Conservation (phyloP, 2,888 invertebrate species). For the Hoplodrina ambigua region DNA sequence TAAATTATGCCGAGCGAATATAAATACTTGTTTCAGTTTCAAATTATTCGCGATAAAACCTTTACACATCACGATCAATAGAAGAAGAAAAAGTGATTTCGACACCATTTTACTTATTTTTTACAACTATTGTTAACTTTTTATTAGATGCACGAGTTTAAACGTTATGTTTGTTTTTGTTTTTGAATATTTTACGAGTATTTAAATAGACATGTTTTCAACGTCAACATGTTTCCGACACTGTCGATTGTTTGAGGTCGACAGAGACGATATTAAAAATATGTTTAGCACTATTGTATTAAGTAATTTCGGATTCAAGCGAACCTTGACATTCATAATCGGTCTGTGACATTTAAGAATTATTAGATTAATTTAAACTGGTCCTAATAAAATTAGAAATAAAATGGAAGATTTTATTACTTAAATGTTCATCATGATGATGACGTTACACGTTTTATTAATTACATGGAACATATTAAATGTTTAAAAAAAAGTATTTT, state of each 20-base stretch:
- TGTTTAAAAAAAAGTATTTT: too few species aligned
- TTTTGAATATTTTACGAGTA: neutral
- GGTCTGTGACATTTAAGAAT: too few species aligned
- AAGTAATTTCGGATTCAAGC: neutral
- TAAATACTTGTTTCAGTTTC: constrained; percentile 53
- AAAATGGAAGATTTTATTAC: too few species aligned
- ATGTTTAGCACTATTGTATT: neutral
- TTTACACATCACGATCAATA: constrained; percentile 18
- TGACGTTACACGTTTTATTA: too few species aligned
- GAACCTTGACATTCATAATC: neutral
- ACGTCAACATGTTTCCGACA: neutral
- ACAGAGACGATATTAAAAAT: neutral
- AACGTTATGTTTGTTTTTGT: neutral
- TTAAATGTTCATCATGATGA: too few species aligned
- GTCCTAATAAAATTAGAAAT: too few species aligned
- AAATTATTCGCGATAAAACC: constrained; percentile 2
- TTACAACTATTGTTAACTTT: neutral
- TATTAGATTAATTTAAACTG: too few species aligned
- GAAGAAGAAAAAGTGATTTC: constrained; percentile 18
- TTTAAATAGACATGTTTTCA: neutral
- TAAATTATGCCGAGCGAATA: constrained; percentile 51
- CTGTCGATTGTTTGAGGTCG: neutral
- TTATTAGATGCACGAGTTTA: neutral
- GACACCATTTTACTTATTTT: constrained; percentile 9
- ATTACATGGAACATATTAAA: too few species aligned